phyloP scores from a whole-genome alignment of 1,140 invertebrate genomes.

The Papilio glaucus region DNA sequence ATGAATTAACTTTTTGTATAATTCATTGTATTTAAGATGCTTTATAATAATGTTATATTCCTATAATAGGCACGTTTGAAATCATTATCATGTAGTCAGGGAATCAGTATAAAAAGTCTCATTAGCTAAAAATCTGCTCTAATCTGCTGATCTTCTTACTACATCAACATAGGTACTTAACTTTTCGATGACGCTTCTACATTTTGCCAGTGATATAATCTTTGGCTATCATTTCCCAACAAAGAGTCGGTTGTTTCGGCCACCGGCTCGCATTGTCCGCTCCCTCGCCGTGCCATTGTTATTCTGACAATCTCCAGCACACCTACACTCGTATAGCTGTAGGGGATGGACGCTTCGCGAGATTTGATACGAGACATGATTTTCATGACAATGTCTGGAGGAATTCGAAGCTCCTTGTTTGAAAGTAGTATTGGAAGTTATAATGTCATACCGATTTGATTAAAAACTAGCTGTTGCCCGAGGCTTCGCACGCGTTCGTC shows the following conservation, averaged over 20 bases:
- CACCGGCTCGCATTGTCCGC: conserved; percentile 66
- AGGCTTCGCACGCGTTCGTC: too few relatives aligned
- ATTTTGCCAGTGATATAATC: conserved; percentile 51
- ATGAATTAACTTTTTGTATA: too few relatives aligned
- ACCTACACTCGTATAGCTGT: conserved; percentile 25
- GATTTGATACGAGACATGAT: conserved; percentile 37
- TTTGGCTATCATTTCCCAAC: conserved; percentile 58
- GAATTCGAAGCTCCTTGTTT: neutral
- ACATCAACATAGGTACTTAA: too few relatives aligned
- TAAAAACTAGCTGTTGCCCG: too few relatives aligned
- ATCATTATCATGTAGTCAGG: too few relatives aligned
- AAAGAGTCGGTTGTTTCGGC: conserved; percentile 71
- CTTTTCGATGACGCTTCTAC: conserved; percentile 37
- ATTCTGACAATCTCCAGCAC: conserved; percentile 68
- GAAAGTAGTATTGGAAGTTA: neutral
- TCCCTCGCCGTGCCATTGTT: conserved; percentile 63
- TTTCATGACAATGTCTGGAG: conserved; percentile 33
- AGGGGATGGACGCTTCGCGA: conserved; percentile 28
- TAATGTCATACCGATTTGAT: neutral
- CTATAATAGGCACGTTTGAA: too few relatives aligned
- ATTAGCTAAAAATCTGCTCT: too few relatives aligned
- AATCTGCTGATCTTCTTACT: too few relatives aligned
- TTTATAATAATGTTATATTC: too few relatives aligned
- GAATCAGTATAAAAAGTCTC: too few relatives aligned
- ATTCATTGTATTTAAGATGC: too few relatives aligned